Evolutionary conservation across 1,140 invertebrate species (phyloP), one percentile per base, ranked within the genome.

Genomic region (Brachionus calyciflorus): DNA sequence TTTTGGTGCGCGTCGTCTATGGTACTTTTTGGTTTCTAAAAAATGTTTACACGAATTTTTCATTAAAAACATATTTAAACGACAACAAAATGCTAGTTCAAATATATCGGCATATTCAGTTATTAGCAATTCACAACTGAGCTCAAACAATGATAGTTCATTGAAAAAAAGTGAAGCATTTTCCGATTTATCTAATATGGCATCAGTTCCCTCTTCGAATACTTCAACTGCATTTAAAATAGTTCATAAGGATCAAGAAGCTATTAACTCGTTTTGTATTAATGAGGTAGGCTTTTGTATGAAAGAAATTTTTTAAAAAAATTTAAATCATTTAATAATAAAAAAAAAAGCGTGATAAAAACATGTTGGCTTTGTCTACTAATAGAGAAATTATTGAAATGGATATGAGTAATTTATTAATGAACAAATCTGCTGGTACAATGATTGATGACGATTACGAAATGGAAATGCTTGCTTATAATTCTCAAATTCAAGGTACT

Each of bases 161-260:
- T 33, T 55, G 12, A 53, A 28, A 76, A 55, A 76, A 9, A 55
- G 40, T 10, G 19, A 55, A 7, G 0, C 19, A 19, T 12, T 7
- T 24, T 28, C 6, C 19, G 69, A 73, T 7, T 9, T 14, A 0
- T 4, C 48, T 24, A 17, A 51, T 5, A 12, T 37, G 24, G 14
- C 4, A 10, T 60, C 19, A 40, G 24, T n/a, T n/a, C n/a, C n/a
- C n/a, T n/a, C n/a, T n/a, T n/a, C 24, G 14, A 49, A 12, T 57
- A 28, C 41, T 79, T 12, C 82, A 86, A 69, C 83, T 4, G 5
- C 93, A 46, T 92, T 97, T 75, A 89, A 94, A 77, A 94, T 99
- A 78, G 95, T 98, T 78, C 96, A 99, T 83, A 98, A 98, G 86
- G 96, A 99, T 83, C 94, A 97, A 87, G 96, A 99, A 84, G 93